Base-by-base conservation (phyloP, 2,113 vertebrate genomes). In the Etia nguti region DNA sequence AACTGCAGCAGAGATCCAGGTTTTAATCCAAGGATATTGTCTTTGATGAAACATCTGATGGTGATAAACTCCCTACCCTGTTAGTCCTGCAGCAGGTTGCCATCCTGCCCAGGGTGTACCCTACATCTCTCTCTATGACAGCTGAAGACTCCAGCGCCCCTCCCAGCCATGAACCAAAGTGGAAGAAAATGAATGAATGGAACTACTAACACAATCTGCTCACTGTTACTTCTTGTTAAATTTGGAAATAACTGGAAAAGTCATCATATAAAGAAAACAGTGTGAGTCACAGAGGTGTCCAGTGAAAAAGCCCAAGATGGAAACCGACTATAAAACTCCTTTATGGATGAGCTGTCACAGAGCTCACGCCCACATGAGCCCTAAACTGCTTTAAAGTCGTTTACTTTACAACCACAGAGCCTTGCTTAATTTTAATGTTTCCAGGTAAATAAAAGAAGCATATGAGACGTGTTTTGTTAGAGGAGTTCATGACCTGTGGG, bases 311-410 rank as follows among this genome's bases (percentile, higher is more conserved):
- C 3, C 59, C 59, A 6, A 46, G 22, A 26, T 46, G 22, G 38
- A 73, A 48, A 0, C 15, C 31, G 29, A 46, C 68, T 6, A 20
- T 48, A 48, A 73, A 75, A 26, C 0, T 48, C 8, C 34, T 59
- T 60, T 9, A 15, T 65, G 59, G 79, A 48, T 9, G 24, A 20
- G 13, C 48, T 1, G 29, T 50, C 16, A 38, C 16, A 12, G 16
- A 10, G 12, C 18, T 60, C 57, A 1, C 9, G 9, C 4, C 70
- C 38, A 57, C 16, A 2, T 0, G 2, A 38, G 34, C 13, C 31
- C 10, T 59, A 29, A 80, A 80, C 34, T 46, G 54, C 31, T 11
- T 4, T 38, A 31, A 41, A 70, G 60, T 50, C 11, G 4, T 4
- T 6, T 5, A 24, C 7, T 36, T n/a, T 20, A 86, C 16, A 11